These are phyloP conservation scores for Unio delphinus DNA, from an alignment of 2,888 invertebrate genomes.

Conservation along the genomic window DNA sequence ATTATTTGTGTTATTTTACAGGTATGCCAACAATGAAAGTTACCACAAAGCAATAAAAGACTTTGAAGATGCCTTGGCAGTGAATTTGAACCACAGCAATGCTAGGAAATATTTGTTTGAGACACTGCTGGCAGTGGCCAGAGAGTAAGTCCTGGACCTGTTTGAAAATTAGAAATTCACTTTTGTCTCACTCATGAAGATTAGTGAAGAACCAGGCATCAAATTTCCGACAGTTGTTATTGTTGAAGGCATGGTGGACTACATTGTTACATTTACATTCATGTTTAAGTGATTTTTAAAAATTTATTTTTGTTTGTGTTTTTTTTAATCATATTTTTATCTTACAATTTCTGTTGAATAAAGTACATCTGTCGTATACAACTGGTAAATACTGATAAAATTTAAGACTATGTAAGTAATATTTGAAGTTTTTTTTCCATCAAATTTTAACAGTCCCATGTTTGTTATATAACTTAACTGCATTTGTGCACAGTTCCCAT, in stretches of 20 bases:
- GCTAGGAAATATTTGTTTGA: conserved; percentile 95
- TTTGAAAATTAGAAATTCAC: neutral
- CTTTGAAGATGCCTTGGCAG: conserved; percentile 90
- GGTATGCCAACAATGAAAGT: conserved; percentile 90
- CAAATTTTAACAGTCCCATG: no score
- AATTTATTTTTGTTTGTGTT: no score
- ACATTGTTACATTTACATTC: no score
- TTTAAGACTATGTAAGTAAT: no score
- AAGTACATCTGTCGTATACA: no score
- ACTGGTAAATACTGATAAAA: no score
- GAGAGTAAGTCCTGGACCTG: conserved; percentile 72
- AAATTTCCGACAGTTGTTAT: neutral
- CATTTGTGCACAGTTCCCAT: no score
- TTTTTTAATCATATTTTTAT: no score
- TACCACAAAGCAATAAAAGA: conserved; percentile 95
- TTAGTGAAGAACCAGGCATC: neutral
- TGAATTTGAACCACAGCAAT: conserved; percentile 92
- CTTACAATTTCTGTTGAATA: no score
- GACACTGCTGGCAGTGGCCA: conserved; percentile 89
- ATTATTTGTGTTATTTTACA: no score
- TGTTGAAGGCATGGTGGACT: neutral
- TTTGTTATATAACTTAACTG: no score
- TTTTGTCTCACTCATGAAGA: neutral
- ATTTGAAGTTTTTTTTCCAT: neutral
- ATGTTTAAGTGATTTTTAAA: no score